Base-by-base conservation (phyloP, 2,888 invertebrate genomes). In the Magallana nippona region DNA sequence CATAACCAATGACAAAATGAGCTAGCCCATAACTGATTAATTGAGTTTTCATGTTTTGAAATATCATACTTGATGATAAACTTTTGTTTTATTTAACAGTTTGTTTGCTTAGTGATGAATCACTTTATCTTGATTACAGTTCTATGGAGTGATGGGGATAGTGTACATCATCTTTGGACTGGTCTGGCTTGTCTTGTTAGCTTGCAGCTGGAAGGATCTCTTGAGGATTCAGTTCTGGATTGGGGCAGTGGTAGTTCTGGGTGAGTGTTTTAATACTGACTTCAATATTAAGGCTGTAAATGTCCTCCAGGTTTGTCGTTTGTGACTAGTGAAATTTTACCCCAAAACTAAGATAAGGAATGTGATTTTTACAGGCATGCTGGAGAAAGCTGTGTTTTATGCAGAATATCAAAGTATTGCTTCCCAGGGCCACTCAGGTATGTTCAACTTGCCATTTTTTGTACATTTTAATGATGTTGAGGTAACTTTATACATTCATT, bases 221-320 rank as follows among this genome's bases (percentile, higher is more conserved):
- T 95, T 98, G 82, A 95, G 98, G 57, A 97, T 98, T 77, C 98
- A 99, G 95, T 98, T 98, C 95, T 98, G 98, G 98, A 98, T 99
- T 92, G 98, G 98, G 10, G 98, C 96, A 55, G 98, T 98, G 15
- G 97, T 98, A 83, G 94, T 98, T 15, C 95, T 98, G 1, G 97
- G 98, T 94, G 87, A 86, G 88, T 3, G 5, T 3, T 44, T 44
- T 0, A 44, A 8, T 44, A 8, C 44, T 44, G 44, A 8, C 2
- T 44, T 44, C 44, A 44, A 8, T 44, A n/a, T n/a, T n/a, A n/a
- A n/a, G n/a, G 44, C 44, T 44, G 44, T 44, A 44, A 44, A 44
- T 10, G 44, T 44, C 0, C 8, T 44, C 44, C 44, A 44, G 44
- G 44, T 44, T 44, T 32, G 32, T 32, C 5, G 32, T 32, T 32